Evolutionary conservation across 2,797 vertebrate species (phyloP), one percentile per base, ranked within the genome.

Genomic region (Odontamblyopus rebecca): DNA sequence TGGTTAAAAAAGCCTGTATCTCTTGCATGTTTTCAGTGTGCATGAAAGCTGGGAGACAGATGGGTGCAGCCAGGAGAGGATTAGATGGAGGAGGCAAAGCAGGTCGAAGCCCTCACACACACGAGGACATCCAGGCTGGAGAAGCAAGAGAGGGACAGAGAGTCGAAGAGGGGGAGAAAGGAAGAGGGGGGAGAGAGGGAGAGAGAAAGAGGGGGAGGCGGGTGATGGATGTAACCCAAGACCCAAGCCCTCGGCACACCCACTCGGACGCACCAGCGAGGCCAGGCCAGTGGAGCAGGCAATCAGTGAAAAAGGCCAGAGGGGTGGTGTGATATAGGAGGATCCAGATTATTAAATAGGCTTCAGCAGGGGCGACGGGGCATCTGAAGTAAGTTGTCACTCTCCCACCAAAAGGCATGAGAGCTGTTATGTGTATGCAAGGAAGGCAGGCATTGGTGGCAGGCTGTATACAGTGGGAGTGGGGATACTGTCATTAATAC

Each of bases 321-420:
- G 81, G 89, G 85, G 83, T 75, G 2, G 56, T 75, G 85, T 89
- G 87, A 90, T 91, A 90, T 84, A 90, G 87, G 84, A 90, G 88
- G 87, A 90, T 84, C 84, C 89, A 86, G 85, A 80, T 88, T 91
- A 92, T 93, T 93, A 92, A 92, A 91, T 86, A 86, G 89, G 87
- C 88, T 89, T 89, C 86, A 89, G 88, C 85, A 91, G 81, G 76
- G 82, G 83, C 85, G 81, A 85, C 74, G 72, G 84, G 88, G 85
- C 76, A 79, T 88, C 85, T 86, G 86, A 88, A 89, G 84, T 88
- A 88, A 91, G 89, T 87, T 88, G 88, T 89, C 84, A 86, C 81
- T 81, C 86, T 78, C 82, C 79, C 85, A 89, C 88, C 86, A 84
- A 84, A 78, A 80, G 83, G 86, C 84, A 85, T 85, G 76, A 88